A percentile compares a stretch with the other conserved stretches of the same genome.
Evolutionary conservation across 2,113 vertebrate species (phyloP).

Genomic region (Ammospiza caudacuta): DNA sequence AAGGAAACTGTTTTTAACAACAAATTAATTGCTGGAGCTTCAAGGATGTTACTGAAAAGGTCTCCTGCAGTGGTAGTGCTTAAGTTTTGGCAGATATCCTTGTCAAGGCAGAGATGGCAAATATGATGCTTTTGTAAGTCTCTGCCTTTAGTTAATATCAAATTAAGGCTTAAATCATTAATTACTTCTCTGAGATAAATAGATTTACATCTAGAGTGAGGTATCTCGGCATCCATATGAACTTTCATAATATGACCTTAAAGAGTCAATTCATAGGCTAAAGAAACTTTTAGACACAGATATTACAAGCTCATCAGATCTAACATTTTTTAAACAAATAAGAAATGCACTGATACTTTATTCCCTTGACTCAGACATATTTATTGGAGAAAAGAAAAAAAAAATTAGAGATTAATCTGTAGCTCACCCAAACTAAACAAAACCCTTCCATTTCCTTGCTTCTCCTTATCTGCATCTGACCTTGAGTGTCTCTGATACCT

Average conservation of each 20-base stretch:
- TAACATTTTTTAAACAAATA: neutral
- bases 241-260: neutral
- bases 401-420: neutral
- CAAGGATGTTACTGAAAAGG: neutral
- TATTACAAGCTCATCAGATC: neutral
- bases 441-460: neutral
- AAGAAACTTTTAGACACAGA: neutral
- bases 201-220: neutral
- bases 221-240: neutral
- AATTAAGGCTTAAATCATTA: neutral
- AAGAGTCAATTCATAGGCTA: neutral
- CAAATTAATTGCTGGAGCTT: neutral
- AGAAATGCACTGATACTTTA: neutral
- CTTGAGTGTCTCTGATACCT: neutral
- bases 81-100: neutral
- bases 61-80: neutral
- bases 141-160: neutral
- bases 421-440: neutral
- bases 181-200: neutral
- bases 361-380: neutral
- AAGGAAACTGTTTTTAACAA: neutral
- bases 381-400: neutral
- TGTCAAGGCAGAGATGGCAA: neutral
- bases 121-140: neutral
- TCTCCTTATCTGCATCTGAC: constrained; percentile 19